These are phyloP conservation scores for Watsonalla binaria DNA, from an alignment of 2,888 invertebrate genomes.

Conservation along the genomic window DNA sequence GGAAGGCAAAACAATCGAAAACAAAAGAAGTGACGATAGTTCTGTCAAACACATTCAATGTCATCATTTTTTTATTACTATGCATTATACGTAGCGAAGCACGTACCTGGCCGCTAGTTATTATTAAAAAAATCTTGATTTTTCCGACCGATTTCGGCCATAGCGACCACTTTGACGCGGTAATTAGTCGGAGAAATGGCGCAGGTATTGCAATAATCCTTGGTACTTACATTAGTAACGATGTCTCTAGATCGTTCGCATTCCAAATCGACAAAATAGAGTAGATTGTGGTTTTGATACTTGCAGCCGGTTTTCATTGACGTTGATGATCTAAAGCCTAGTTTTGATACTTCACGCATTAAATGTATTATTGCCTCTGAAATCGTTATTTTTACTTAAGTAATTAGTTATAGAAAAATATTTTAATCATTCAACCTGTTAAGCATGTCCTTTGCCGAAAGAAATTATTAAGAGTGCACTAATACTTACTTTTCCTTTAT, in stretches of 20 bases:
- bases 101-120: too few relatives aligned
- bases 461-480: conserved; percentile 9
- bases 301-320: conserved; percentile 8
- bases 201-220: background rate
- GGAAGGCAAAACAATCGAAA: too few relatives aligned
- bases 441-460: conserved; percentile 20
- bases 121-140: too few relatives aligned
- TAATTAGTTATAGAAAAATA: background rate
- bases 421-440: conserved; percentile 15
- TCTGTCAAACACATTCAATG: too few relatives aligned
- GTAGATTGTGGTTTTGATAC: conserved; percentile 33
- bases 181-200: too few relatives aligned
- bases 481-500: conserved; percentile 41
- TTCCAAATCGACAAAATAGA: conserved; percentile 48
- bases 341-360: conserved; percentile 28
- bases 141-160: background rate
- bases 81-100: too few relatives aligned
- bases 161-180: too few relatives aligned
- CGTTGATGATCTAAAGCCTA: conserved; percentile 26
- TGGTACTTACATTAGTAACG: conserved; percentile 33
- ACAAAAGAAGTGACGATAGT: too few relatives aligned
- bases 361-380: conserved; percentile 25
- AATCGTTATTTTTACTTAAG: too few relatives aligned
- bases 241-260: conserved; percentile 31
- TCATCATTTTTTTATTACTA: too few relatives aligned